phyloP scores from a whole-genome alignment of 1,140 invertebrate genomes.

The Popillia japonica region DNA sequence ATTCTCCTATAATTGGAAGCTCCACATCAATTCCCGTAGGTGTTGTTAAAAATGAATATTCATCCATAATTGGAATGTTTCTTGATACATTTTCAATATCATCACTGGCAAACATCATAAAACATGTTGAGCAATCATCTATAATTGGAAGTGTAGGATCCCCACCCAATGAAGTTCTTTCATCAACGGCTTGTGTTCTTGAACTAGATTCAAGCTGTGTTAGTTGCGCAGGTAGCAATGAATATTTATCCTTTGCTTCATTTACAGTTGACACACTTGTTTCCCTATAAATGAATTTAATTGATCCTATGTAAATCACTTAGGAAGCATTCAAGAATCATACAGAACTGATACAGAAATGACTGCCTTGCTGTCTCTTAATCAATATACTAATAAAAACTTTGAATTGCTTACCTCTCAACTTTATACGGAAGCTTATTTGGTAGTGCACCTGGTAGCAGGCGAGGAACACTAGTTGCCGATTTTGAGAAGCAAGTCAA shows the following conservation, averaged over 20 bases:
- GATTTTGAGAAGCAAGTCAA: constrained; percentile 1
- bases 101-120: neutral
- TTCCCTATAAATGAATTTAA: neutral
- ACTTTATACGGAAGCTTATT: constrained; percentile 8
- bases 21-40: constrained; percentile 5
- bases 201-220: neutral
- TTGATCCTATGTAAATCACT: too few relatives aligned
- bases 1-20: neutral
- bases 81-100: neutral
- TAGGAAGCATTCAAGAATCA: too few relatives aligned
- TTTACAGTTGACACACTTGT: neutral
- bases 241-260: neutral
- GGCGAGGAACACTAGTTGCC: neutral
- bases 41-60: neutral
- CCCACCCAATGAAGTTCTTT: neutral
- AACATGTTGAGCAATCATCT: constrained; percentile 1
- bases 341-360: too few relatives aligned
- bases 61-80: constrained; percentile 7
- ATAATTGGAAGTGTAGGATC: constrained; percentile 24
- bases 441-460: neutral
- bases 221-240: neutral
- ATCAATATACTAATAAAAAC: too few relatives aligned
- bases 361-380: too few relatives aligned
- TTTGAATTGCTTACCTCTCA: neutral
- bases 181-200: neutral